These are phyloP conservation scores for Linyphia triangularis DNA, from an alignment of 2,888 invertebrate species.

Conservation along the genomic window DNA sequence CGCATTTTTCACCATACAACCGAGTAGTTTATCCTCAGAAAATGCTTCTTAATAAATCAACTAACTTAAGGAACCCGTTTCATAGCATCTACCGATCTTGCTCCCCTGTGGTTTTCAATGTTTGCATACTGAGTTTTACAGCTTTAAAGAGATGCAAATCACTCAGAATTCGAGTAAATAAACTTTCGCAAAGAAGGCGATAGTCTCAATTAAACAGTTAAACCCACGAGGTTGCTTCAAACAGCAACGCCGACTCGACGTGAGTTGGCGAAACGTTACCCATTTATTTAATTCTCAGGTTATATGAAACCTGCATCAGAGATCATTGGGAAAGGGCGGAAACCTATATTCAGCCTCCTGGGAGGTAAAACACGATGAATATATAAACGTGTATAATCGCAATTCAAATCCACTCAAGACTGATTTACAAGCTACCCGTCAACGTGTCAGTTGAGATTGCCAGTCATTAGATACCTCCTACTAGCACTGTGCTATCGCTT, in stretches of 20 bases:
- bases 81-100: not conserved
- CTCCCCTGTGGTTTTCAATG: not conserved
- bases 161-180: not conserved
- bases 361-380: conserved; percentile 18
- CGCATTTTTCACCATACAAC: too few species aligned
- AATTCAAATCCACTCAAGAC: too few species aligned
- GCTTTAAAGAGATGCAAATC: not conserved
- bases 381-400: too few species aligned
- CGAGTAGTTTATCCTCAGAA: too few species aligned
- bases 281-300: not conserved
- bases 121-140: conserved; percentile 24
- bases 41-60: too few species aligned
- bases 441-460: too few species aligned
- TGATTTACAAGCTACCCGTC: too few species aligned
- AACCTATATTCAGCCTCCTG: not conserved
- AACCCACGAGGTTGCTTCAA: not conserved
- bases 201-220: conserved; percentile 6
- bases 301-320: not conserved
- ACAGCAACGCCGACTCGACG: conserved; percentile 1
- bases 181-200: not conserved
- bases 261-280: conserved; percentile 3
- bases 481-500: too few species aligned
- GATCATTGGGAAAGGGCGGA: conserved; percentile 3
- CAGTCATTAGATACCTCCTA: too few species aligned
- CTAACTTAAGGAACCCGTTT: too few species aligned